Evolutionary conservation across 1,140 invertebrate genomes (phyloP).

Genomic region (Zaprionus davidi): DNA sequence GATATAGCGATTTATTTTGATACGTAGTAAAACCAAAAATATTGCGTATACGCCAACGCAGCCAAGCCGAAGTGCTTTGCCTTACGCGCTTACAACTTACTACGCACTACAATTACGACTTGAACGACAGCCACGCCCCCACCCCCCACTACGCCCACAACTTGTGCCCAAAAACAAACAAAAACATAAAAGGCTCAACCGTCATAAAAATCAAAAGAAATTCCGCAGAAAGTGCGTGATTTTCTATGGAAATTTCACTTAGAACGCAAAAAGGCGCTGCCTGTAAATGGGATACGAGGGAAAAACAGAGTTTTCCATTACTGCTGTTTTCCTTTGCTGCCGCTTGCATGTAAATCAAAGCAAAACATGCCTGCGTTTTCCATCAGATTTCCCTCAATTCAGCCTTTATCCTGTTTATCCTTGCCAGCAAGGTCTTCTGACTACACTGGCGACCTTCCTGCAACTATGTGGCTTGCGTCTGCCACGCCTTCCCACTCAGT

Average conservation of each 20-base stretch:
- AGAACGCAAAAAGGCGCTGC: slow-evolving; percentile 21
- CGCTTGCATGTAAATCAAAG: slow-evolving; percentile 1
- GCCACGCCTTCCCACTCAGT: slow-evolving; percentile 29
- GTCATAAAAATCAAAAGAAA: slow-evolving; percentile 56
- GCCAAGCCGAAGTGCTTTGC: neutral
- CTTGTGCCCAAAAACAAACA: slow-evolving; percentile 13
- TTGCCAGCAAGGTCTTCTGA: neutral
- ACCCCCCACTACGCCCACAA: neutral
- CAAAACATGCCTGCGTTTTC: neutral
- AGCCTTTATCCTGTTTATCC: neutral
- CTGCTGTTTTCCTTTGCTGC: neutral
- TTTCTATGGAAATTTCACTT: slow-evolving; percentile 42
- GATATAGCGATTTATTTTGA: neutral
- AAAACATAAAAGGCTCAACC: slow-evolving; percentile 32
- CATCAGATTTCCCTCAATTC: neutral
- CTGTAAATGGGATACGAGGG: neutral
- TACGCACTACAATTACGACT: slow-evolving; percentile 27
- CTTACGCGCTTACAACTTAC: slow-evolving; percentile 9
- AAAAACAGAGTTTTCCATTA: neutral
- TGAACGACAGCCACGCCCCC: neutral
- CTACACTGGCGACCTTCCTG: neutral
- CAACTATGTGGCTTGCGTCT: neutral
- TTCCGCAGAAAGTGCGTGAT: slow-evolving; percentile 61
- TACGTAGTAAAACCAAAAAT: slow-evolving; percentile 21
- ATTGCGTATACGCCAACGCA: slow-evolving; percentile 33